Evolutionary conservation across 2,113 vertebrate genomes (phyloP).

Genomic region (Myiozetetes cayanensis): DNA sequence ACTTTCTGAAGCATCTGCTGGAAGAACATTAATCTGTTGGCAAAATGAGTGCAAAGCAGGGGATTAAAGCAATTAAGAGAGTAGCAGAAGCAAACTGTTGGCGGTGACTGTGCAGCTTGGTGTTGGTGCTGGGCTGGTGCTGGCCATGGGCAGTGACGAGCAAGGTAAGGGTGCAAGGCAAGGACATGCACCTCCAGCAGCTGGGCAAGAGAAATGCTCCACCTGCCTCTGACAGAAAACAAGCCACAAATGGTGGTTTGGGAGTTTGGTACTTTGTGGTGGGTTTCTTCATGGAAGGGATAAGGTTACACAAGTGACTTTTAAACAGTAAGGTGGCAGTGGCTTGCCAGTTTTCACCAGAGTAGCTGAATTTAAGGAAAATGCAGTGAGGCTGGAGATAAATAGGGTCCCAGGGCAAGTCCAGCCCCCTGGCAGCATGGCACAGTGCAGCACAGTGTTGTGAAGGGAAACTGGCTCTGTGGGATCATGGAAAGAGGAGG

Average conservation of each 20-base stretch:
- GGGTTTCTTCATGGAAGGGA: background rate
- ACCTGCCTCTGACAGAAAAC: background rate
- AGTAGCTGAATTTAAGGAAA: background rate
- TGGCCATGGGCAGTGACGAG: background rate
- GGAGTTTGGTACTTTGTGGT: background rate
- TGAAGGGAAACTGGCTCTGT: background rate
- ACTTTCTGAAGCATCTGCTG: background rate
- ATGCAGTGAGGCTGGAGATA: background rate
- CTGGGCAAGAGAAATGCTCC: background rate
- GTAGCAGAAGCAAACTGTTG: background rate
- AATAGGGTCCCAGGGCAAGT: background rate
- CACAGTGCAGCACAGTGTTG: background rate
- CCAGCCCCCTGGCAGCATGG: rapidly evolving
- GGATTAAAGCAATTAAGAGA: background rate
- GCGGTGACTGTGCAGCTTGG: background rate
- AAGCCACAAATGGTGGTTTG: background rate
- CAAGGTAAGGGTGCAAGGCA: background rate
- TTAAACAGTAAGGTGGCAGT: background rate
- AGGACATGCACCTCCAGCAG: background rate
- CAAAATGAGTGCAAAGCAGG: background rate
- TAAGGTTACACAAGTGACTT: background rate
- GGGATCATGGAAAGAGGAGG: background rate
- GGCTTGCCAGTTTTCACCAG: background rate
- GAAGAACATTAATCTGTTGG: background rate
- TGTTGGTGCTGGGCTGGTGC: background rate